Conservation (phyloP, 2,113 vertebrate species). For the Ciconia maguari region DNA sequence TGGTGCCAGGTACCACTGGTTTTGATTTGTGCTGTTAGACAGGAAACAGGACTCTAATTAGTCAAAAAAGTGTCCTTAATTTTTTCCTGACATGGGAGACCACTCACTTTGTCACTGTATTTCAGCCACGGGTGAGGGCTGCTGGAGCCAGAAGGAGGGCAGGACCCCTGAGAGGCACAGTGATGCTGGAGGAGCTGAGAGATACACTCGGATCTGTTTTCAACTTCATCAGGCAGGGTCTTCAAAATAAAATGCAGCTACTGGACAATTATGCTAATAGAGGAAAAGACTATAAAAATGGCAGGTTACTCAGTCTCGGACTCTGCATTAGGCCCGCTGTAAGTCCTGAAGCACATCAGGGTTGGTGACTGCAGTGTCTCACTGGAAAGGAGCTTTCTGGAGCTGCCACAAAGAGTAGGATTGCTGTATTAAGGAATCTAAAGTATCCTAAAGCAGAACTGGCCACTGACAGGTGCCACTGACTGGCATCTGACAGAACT, state of each 20-base stretch:
- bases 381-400: neutral
- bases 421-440: neutral
- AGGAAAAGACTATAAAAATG: neutral
- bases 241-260: neutral
- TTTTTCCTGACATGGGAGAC: neutral
- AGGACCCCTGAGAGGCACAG: rapidly evolving
- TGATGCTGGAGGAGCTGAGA: neutral
- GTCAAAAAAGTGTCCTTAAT: neutral
- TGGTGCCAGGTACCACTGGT: neutral
- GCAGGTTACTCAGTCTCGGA: neutral
- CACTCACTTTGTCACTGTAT: neutral
- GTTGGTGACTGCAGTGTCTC: neutral
- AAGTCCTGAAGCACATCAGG: neutral
- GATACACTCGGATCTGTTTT: neutral
- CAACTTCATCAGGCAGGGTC: neutral
- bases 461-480: neutral
- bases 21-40: neutral
- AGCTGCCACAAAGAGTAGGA: neutral
- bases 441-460: neutral
- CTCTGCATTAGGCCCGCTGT: neutral
- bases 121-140: rapidly evolving
- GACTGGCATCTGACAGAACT: too few species aligned
- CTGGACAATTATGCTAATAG: neutral
- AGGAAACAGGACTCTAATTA: neutral
- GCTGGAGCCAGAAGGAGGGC: neutral